These are phyloP conservation scores for Tiaroga cobitis DNA, from an alignment of 2,797 vertebrate species.

Conservation along the genomic window DNA sequence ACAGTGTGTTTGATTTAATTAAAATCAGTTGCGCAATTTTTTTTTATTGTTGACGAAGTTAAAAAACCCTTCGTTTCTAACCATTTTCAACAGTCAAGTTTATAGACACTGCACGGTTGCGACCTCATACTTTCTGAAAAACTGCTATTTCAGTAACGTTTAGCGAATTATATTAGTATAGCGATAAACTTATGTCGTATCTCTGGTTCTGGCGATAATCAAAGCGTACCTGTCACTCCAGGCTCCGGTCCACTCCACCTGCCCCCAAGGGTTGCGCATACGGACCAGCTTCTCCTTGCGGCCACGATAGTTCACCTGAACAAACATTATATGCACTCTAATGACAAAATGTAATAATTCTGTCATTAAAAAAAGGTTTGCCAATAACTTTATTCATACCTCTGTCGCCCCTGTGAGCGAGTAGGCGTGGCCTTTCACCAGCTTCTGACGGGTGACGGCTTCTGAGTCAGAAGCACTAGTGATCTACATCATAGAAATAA, in stretches of 20 bases:
- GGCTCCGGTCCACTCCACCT: constrained; percentile 91
- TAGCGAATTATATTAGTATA: not conserved
- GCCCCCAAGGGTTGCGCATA: constrained; percentile 91
- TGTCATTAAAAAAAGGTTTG: not conserved
- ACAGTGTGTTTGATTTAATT: not conserved
- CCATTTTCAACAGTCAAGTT: no score
- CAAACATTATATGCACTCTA: constrained; percentile 13
- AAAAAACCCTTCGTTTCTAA: not conserved
- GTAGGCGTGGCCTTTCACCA: constrained; percentile 84
- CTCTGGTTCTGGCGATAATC: not conserved
- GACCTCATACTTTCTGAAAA: not conserved
- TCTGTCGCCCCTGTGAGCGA: constrained; percentile 61
- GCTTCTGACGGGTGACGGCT: constrained; percentile 82
- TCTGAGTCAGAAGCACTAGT: constrained; percentile 81
- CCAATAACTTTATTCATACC: constrained; percentile 47
- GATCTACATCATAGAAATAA: constrained; percentile 31
- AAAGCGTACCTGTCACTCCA: constrained; percentile 86
- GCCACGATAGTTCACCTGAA: constrained; percentile 82
- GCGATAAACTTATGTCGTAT: not conserved
- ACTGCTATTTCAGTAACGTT: not conserved
- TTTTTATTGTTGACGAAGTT: not conserved
- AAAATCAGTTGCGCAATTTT: not conserved
- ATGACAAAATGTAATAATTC: not conserved
- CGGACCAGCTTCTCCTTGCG: constrained; percentile 83
- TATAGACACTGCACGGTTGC: not conserved